Evolutionary conservation across 37 sponge, comb jelly and placozoan genomes (phyloP), one percentile per base, ranked within the genome.

Genomic region (Agelas oroides): DNA sequence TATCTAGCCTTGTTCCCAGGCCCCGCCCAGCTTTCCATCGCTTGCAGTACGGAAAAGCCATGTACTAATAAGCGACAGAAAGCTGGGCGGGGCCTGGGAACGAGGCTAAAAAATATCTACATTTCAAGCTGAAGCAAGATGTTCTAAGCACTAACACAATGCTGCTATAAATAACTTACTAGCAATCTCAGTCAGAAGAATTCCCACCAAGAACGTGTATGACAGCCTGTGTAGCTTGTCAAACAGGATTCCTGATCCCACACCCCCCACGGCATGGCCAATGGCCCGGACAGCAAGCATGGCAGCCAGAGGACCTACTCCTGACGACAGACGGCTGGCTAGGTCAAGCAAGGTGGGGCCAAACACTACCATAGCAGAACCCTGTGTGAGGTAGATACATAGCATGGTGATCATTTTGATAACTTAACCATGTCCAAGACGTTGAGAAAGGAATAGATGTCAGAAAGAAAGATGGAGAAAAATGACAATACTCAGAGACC

Each of bases 281-380:
- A 88, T 21, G 52, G 85, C 72, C 28, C 93, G 79, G 5, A 59
- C 71, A 2, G 59, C n/a, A 59, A 92, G 84, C 57, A 92, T 83
- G 52, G 57, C 65, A 39, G 89, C 37, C 30, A 92, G 59, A 0
- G 33, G 54, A 32, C 65, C 80, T 17, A 70, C 54, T 0, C 74
- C 79, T 0, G 78, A 79, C 1, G 34, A 20, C 1, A 91, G 73
- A 21, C 56, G 66, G 18, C 39, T 24, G 23, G 92, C 77, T 19
- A 87, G 20, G 77, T 91, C 92, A 17, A 91, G 78, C 59, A 91
- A 32, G 8, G 92, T 91, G 24, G 88, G 88, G 30, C 88, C 88
- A 53, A 91, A 55, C 34, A 91, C 62, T 0, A 69, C 35, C 16
- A 87, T 37, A 81, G 77, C 17, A 15, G 39, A 37, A 30, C 91